These are phyloP conservation scores for Sinocyclocheilus maitianheensis DNA, from an alignment of 2,113 vertebrate species.

Conservation along the genomic window DNA sequence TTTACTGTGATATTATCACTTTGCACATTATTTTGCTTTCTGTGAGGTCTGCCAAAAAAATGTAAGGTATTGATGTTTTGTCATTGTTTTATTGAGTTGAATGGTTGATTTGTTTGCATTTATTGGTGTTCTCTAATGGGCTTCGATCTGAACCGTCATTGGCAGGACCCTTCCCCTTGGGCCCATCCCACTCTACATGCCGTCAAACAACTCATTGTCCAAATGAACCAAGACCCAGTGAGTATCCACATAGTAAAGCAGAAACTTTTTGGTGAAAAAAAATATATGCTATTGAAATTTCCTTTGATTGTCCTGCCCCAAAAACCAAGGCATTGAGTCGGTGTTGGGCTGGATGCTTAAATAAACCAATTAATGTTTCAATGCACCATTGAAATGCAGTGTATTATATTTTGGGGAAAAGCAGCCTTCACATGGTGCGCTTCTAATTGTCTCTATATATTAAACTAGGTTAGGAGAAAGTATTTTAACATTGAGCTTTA, in stretches of 20 bases:
- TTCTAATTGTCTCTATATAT: not conserved
- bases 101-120: constrained; percentile 23
- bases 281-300: no score
- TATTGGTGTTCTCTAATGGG: constrained; percentile 91
- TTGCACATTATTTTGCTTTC: not conserved
- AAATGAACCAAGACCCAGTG: constrained; percentile 94
- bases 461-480: not conserved
- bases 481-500: constrained; percentile 1
- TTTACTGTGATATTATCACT: not conserved
- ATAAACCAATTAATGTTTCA: not conserved
- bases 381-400: not conserved
- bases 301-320: not conserved
- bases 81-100: not conserved
- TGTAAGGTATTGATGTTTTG: not conserved
- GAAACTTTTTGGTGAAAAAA: not conserved
- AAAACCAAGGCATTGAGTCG: no score
- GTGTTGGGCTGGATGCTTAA: no score
- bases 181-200: constrained; percentile 94
- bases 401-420: not conserved
- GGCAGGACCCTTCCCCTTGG: constrained; percentile 96
- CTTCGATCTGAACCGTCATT: constrained; percentile 96
- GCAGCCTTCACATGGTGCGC: not conserved
- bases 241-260: constrained; percentile 64
- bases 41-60: not conserved
- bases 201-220: constrained; percentile 92